Conservation (phyloP, 2,113 vertebrate species). For the Gnathonemus echidnorhynchus region DNA sequence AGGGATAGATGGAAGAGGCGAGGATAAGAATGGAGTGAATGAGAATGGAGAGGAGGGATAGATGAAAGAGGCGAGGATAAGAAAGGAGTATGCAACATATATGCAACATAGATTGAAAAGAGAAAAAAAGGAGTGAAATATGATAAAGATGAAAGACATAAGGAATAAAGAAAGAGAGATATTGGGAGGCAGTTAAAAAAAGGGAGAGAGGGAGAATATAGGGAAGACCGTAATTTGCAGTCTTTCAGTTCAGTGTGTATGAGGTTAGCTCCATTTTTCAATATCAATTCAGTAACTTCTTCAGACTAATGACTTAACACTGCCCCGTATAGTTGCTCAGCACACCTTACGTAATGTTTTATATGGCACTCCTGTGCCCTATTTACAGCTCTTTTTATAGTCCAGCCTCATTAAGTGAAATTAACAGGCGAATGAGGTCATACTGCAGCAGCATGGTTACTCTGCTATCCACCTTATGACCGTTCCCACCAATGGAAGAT, state of each 20-base stretch:
- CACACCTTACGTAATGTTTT: constrained; percentile 1
- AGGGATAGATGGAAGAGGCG: background rate
- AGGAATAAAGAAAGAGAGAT: background rate
- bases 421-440: constrained; percentile 1
- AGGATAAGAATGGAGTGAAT: background rate
- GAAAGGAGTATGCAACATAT: too few species aligned
- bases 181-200: background rate
- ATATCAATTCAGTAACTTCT: background rate
- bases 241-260: background rate
- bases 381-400: constrained; percentile 4
- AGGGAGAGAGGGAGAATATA: background rate
- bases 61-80: background rate
- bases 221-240: background rate
- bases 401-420: constrained; percentile 1
- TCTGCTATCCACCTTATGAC: too few species aligned
- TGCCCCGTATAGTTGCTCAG: background rate
- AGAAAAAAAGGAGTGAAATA: background rate
- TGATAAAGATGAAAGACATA: background rate
- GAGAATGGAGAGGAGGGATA: background rate
- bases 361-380: background rate
- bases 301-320: background rate
- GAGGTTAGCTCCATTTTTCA: background rate
- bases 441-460: background rate
- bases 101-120: background rate
- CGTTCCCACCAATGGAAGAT: background rate